Percentiles rank a stretch among this genome's conserved stretches.
Evolutionary conservation across 2,888 invertebrate genomes (phyloP).

Genomic region (Dione vanillae): DNA sequence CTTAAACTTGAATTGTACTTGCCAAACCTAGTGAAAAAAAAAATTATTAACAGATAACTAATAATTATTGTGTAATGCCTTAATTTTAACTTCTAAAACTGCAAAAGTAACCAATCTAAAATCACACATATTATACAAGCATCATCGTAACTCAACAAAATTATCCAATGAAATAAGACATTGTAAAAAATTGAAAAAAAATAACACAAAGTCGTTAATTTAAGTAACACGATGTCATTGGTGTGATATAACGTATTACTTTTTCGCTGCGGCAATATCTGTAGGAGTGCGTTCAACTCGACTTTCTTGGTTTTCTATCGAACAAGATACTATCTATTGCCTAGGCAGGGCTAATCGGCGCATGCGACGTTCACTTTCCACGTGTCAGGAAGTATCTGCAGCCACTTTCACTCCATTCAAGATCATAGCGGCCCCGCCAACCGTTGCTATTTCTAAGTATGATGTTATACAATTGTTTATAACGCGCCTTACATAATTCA

Average conservation of each 20-base stretch:
- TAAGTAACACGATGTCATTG: conserved; percentile 23
- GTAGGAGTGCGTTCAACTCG: conserved; percentile 49
- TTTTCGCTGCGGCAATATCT: conserved; percentile 30
- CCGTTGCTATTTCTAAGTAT: conserved; percentile 60
- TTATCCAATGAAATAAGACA: conserved; percentile 18
- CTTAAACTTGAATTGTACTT: background rate
- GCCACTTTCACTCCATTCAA: conserved; percentile 82
- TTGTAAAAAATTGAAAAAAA: conserved; percentile 6
- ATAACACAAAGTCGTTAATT: conserved; percentile 23
- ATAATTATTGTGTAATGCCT: too few relatives aligned
- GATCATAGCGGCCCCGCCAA: conserved; percentile 73
- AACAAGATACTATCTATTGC: conserved; percentile 64
- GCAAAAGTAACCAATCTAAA: background rate
- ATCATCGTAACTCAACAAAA: conserved; percentile 23
- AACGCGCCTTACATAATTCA: conserved; percentile 40
- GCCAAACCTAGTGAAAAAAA: too few relatives aligned
- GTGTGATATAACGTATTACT: conserved; percentile 34
- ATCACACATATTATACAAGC: conserved; percentile 33
- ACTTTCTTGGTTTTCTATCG: conserved; percentile 62
- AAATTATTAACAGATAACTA: too few relatives aligned
- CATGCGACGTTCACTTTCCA: conserved; percentile 75
- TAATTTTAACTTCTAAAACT: too few relatives aligned
- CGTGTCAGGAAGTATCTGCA: conserved; percentile 74
- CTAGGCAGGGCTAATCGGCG: conserved; percentile 58
- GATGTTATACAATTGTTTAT: conserved; percentile 58